Percentiles rank a stretch among this genome's conserved stretches.
These are phyloP conservation scores for Hermaeophaga mercurialis DNA, from an alignment of 2,888 invertebrate genomes.

Conservation along the genomic window DNA sequence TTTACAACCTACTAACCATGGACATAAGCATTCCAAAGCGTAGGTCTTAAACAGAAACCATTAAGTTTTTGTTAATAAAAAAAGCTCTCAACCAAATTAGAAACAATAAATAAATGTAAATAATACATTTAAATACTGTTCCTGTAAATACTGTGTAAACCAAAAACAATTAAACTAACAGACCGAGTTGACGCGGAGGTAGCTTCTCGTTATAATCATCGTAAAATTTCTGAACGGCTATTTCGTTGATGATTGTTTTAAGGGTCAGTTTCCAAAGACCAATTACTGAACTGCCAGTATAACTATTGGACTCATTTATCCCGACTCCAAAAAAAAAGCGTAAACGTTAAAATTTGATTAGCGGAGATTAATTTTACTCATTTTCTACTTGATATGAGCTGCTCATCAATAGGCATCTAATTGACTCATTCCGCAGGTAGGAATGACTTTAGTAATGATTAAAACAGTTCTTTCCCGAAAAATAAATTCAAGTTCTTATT, in stretches of 20 bases:
- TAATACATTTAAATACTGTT: neutral
- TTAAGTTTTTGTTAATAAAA: neutral
- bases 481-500: too few species aligned
- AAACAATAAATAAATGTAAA: neutral
- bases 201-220: conserved; percentile 4
- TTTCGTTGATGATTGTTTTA: conserved; percentile 1
- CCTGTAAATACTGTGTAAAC: conserved; percentile 1
- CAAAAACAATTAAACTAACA: conserved; percentile 4
- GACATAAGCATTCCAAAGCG: neutral
- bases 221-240: conserved; percentile 4
- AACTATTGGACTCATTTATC: conserved; percentile 2
- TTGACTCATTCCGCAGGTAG: too few species aligned
- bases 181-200: neutral
- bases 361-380: too few species aligned
- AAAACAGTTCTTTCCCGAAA: too few species aligned
- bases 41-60: neutral
- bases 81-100: neutral
- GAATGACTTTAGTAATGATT: too few species aligned
- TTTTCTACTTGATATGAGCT: too few species aligned
- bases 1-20: too few species aligned
- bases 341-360: too few species aligned
- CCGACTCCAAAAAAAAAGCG: neutral
- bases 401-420: too few species aligned
- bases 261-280: conserved; percentile 1
- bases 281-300: conserved; percentile 3